These are phyloP conservation scores for Drosophila willistoni DNA, from an alignment of 1,140 invertebrate species.

Conservation along the genomic window DNA sequence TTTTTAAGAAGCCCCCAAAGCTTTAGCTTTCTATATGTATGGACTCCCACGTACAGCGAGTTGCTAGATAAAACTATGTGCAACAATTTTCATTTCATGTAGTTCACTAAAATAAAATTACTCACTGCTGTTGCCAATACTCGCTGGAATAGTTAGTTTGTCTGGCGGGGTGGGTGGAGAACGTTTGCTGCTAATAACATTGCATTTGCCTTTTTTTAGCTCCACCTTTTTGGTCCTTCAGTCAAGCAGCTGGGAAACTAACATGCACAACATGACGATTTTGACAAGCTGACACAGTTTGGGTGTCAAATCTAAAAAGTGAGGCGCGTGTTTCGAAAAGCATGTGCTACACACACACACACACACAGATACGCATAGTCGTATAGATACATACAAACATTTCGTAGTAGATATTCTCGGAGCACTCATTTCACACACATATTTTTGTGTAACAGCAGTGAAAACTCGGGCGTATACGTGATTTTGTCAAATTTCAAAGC, in stretches of 20 bases:
- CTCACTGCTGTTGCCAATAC: slow-evolving; percentile 5
- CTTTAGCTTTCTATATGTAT: background rate
- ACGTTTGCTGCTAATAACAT: slow-evolving; percentile 57
- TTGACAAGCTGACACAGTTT: slow-evolving; percentile 79
- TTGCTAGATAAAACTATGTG: slow-evolving; percentile 6
- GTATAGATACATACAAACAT: slow-evolving; percentile 38
- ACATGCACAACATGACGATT: slow-evolving; percentile 77
- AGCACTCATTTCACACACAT: slow-evolving; percentile 62
- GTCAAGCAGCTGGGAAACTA: slow-evolving; percentile 75
- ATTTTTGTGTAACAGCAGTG: slow-evolving; percentile 73
- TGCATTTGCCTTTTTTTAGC: slow-evolving; percentile 41
- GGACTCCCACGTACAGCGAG: background rate
- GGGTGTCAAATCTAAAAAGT: slow-evolving; percentile 67
- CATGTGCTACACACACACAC: slow-evolving; percentile 19
- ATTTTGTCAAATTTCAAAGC: slow-evolving; percentile 78
- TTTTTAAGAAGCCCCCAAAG: background rate
- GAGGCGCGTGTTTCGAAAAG: slow-evolving; percentile 45
- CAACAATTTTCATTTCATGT: slow-evolving; percentile 34
- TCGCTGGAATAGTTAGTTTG: background rate
- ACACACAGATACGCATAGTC: slow-evolving; percentile 22
- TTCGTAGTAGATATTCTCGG: slow-evolving; percentile 60
- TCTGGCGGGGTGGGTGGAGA: slow-evolving; percentile 22
- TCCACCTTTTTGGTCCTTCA: slow-evolving; percentile 43
- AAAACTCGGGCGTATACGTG: slow-evolving; percentile 74
- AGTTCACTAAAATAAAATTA: slow-evolving; percentile 30